Evolutionary conservation across 2,888 invertebrate species (phyloP).

Genomic region (Hylaea fasciaria): DNA sequence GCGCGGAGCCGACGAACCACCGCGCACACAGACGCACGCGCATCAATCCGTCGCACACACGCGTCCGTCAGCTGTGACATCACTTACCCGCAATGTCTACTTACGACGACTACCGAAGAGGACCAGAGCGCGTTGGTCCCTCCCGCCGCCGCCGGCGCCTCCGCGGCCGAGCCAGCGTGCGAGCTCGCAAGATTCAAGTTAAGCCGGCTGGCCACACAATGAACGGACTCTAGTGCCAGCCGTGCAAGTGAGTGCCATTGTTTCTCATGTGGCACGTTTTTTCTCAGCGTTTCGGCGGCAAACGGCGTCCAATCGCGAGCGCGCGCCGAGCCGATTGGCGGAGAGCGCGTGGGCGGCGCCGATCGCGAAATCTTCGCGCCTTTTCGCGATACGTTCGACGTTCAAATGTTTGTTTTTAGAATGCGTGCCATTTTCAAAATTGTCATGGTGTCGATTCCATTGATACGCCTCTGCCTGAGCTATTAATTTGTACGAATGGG

Average conservation of each 20-base stretch:
- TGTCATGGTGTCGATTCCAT: constrained; percentile 32
- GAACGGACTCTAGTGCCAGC: constrained; percentile 57
- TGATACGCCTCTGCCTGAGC: constrained; percentile 19
- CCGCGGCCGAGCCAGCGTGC: constrained; percentile 10
- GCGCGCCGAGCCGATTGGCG: constrained; percentile 63
- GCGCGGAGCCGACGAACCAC: constrained; percentile 42
- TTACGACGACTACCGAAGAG: constrained; percentile 31
- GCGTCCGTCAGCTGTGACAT: constrained; percentile 49
- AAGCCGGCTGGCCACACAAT: constrained; percentile 53
- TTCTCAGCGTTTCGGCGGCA: constrained; percentile 60
- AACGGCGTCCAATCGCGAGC: constrained; percentile 64
- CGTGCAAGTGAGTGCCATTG: constrained; percentile 76
- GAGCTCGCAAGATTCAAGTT: constrained; percentile 42
- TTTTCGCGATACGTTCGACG: constrained; percentile 56
- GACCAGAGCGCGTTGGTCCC: constrained; percentile 31
- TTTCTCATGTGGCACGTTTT: constrained; percentile 70
- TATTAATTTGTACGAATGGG: constrained; percentile 1
- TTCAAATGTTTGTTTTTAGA: constrained; percentile 61
- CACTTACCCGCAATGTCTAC: constrained; percentile 52
- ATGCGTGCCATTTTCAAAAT: constrained; percentile 59
- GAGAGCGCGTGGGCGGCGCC: constrained; percentile 60
- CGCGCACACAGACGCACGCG: constrained; percentile 52
- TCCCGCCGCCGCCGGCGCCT: constrained; percentile 19
- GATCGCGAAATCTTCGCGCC: constrained; percentile 61
- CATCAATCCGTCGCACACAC: constrained; percentile 48